Evolutionary conservation across 2,797 vertebrate genomes (phyloP).

Genomic region (Amblyraja radiata): DNA sequence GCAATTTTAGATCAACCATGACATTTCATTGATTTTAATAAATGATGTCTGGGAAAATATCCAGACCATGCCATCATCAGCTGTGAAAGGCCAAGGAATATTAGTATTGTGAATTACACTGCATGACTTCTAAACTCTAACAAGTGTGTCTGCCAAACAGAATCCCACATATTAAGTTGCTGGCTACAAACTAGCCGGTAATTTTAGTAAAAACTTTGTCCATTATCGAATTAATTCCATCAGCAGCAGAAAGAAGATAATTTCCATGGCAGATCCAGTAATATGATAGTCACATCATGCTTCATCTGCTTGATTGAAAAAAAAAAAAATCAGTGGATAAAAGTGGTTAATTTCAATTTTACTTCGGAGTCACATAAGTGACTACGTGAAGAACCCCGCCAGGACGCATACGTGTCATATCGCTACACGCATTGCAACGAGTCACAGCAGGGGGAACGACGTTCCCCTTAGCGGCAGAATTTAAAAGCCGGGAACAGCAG

Average conservation of each 20-base stretch:
- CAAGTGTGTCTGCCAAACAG: neutral
- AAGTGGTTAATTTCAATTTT: neutral
- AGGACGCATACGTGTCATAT: no score
- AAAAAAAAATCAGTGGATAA: no score
- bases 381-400: no score
- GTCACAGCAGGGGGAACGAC: no score
- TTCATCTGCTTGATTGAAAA: neutral
- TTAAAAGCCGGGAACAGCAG: no score
- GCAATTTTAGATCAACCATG: neutral
- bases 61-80: neutral
- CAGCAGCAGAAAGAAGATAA: neutral
- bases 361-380: no score
- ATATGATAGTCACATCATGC: neutral
- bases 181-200: neutral
- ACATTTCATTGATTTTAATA: constrained; percentile 28
- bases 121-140: neutral
- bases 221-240: neutral
- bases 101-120: neutral
- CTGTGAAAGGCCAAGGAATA: constrained; percentile 6
- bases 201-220: neutral
- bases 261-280: neutral
- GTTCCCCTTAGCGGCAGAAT: no score
- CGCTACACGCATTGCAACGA: no score
- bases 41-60: neutral
- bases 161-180: neutral